Percentiles rank a stretch among this genome's conserved stretches.
Evolutionary conservation across 2,797 vertebrate genomes (phyloP).

Genomic region (Siniperca scherzeri): DNA sequence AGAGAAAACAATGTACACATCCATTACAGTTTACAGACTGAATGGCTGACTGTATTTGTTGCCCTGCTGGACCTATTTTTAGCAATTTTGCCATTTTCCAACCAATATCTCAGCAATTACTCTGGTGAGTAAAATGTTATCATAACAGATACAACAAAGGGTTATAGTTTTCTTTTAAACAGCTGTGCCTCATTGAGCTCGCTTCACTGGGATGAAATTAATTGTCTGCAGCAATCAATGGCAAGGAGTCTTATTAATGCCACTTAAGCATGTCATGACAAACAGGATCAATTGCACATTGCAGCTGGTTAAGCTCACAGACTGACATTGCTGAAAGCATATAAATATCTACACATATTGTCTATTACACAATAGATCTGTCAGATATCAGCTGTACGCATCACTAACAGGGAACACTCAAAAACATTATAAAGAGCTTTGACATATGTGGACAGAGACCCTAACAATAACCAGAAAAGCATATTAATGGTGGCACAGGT

Average conservation of each 20-base stretch:
- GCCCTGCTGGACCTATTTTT: not conserved
- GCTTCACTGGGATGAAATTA: constrained; percentile 32
- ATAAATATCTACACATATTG: constrained; percentile 1
- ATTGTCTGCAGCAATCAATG: constrained; percentile 47
- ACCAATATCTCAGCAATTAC: not conserved
- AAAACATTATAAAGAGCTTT: not conserved
- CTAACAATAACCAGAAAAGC: not conserved
- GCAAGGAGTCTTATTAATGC: constrained; percentile 36
- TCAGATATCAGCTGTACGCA: not conserved
- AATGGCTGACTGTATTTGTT: not conserved
- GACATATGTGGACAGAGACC: not conserved
- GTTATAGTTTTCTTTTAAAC: constrained; percentile 15
- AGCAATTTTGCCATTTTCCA: not conserved
- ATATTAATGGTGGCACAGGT: not conserved
- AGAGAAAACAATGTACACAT: not conserved
- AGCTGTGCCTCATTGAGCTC: constrained; percentile 28
- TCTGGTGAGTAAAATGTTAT: not conserved
- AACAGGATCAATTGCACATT: constrained; percentile 44
- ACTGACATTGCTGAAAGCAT: constrained; percentile 17
- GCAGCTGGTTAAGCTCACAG: constrained; percentile 23
- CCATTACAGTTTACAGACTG: not conserved
- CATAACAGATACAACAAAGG: not conserved
- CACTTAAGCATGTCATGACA: constrained; percentile 15
- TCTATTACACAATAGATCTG: constrained; percentile 8
- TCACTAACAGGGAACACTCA: not conserved